Base-by-base conservation (phyloP, 2,888 invertebrate genomes). In the Drosophila infuscata region DNA sequence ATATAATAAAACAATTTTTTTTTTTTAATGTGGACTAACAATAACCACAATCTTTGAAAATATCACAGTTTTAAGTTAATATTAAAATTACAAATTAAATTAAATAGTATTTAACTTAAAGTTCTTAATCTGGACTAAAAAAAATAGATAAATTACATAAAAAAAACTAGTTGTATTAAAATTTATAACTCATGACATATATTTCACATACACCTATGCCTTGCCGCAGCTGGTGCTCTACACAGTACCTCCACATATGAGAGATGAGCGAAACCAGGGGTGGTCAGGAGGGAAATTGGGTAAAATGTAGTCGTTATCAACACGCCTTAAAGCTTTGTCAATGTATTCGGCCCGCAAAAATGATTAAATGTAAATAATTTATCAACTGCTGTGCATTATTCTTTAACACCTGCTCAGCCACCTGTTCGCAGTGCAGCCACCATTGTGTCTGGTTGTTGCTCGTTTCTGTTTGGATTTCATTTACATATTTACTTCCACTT, bases 351-450 rank as follows among this genome's bases (percentile, higher is more conserved):
- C 15, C 15, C 41, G 33, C 58, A 60, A 73, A 57, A 33, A 61
- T 70, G 79, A 75, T 79, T 76, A 77, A 61, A 78, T 80, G 67
- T 83, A 73, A 90, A 90, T 88, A 70, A 88, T 88, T 86, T 73
- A 90, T 90, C 74, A 76, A 76, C 74, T 73, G 65, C 20, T 64
- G 62, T 59, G 60, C 48, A 59, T 53, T 60, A 62, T 68, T 59
- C 57, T 60, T 60, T 70, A 49, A 29, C 63, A 41, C 54, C 35
- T 38, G 25, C 58, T 29, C 30, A 58, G 62, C 80, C 79, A 81
- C 83, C 76, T 84, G 80, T 74, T 67, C 56, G 54, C 36, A 8
- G 48, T 25, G 36, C 33, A 32, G 38, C 25, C 56, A 63, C 30
- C 62, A 43, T 29, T 52, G 62, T 46, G 8, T 43, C 51, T 32